Conservation (phyloP, 1,140 invertebrate species). For the Pomacea maculata region DNA sequence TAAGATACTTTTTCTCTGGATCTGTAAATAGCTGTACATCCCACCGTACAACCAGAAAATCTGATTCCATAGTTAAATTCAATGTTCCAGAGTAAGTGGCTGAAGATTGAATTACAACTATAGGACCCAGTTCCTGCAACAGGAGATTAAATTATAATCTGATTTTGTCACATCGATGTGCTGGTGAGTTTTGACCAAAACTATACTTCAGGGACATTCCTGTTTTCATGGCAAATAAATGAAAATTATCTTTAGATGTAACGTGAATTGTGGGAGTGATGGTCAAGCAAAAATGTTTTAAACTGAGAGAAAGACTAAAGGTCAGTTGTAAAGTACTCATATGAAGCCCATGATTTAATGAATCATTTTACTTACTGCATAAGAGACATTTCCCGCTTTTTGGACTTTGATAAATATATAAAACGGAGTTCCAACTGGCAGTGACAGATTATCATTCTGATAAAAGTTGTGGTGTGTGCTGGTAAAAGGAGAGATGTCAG, state of each 20-base stretch:
- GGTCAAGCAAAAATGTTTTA: too few species aligned
- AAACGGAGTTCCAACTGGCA: slow-evolving; percentile 34
- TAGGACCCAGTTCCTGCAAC: slow-evolving; percentile 5
- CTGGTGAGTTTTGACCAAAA: too few species aligned
- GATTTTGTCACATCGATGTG: too few species aligned
- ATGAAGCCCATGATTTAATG: too few species aligned
- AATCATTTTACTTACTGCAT: too few species aligned
- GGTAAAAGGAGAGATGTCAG: slow-evolving; percentile 30
- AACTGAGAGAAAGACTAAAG: too few species aligned
- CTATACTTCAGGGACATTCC: too few species aligned
- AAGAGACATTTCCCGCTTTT: slow-evolving; percentile 19
- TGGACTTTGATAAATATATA: slow-evolving; percentile 36
- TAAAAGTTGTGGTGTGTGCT: slow-evolving; percentile 28
- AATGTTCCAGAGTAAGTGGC: slow-evolving; percentile 4
- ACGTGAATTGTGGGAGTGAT: too few species aligned
- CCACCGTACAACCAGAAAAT: slow-evolving; percentile 1
- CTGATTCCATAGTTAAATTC: background rate
- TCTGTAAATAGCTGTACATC: slow-evolving; percentile 3
- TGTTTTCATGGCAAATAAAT: too few species aligned
- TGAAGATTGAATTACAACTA: background rate
- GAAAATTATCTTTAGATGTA: too few species aligned
- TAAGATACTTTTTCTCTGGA: background rate
- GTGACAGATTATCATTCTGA: slow-evolving; percentile 27
- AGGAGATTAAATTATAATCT: too few species aligned
- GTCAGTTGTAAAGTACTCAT: too few species aligned